Percentiles rank a stretch among this genome's conserved stretches.
These are phyloP conservation scores for Chorisops tibialis DNA, from an alignment of 2,888 invertebrate species.

Conservation along the genomic window DNA sequence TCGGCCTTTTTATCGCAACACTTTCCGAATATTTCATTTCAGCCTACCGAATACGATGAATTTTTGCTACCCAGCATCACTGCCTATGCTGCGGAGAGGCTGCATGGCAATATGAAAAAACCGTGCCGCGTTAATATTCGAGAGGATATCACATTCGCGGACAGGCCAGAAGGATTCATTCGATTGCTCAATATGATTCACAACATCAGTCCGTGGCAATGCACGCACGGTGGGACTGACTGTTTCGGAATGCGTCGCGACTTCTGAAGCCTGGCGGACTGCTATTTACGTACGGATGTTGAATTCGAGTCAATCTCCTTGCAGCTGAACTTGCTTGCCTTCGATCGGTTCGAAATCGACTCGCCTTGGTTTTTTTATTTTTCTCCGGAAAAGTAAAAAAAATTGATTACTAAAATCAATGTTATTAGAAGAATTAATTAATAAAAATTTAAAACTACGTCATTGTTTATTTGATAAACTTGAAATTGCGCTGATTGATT, in stretches of 20 bases:
- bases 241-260: constrained; percentile 68
- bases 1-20: constrained; percentile 70
- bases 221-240: constrained; percentile 69
- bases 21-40: constrained; percentile 72
- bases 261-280: constrained; percentile 67
- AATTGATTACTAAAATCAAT: too few relatives aligned
- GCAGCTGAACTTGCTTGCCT: too few relatives aligned
- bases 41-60: constrained; percentile 74
- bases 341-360: too few relatives aligned
- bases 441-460: too few relatives aligned
- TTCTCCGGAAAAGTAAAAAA: too few relatives aligned
- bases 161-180: constrained; percentile 56
- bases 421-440: too few relatives aligned
- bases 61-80: constrained; percentile 59
- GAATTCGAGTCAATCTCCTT: too few relatives aligned
- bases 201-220: constrained; percentile 74
- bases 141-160: constrained; percentile 51
- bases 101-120: constrained; percentile 62
- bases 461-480: too few relatives aligned
- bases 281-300: constrained; percentile 82
- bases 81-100: constrained; percentile 57
- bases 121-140: constrained; percentile 69
- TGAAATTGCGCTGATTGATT: too few relatives aligned
- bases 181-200: constrained; percentile 86
- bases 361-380: too few relatives aligned